phyloP scores from a whole-genome alignment of 2,888 invertebrate species.

The Cephus rjabovi region DNA sequence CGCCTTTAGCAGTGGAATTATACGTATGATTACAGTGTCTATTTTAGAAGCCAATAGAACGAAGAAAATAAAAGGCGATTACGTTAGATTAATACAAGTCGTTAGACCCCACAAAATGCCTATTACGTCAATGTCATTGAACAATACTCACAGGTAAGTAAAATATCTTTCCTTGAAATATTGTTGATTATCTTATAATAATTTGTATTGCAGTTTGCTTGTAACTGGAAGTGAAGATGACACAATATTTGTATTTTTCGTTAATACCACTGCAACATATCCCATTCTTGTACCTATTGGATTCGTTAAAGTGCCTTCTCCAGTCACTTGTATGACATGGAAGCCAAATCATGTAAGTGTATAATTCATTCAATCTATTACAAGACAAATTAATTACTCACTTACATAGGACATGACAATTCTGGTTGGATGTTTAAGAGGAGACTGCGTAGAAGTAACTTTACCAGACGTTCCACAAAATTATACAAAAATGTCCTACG shows the following conservation, averaged over 20 bases:
- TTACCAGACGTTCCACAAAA: slow-evolving; percentile 65
- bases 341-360: slow-evolving; percentile 69
- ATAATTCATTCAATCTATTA: not conserved
- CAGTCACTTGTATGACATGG: slow-evolving; percentile 78
- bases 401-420: slow-evolving; percentile 61
- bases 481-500: slow-evolving; percentile 68
- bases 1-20: slow-evolving; percentile 79
- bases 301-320: slow-evolving; percentile 74
- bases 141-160: slow-evolving; percentile 61
- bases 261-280: slow-evolving; percentile 59
- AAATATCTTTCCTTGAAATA: slow-evolving; percentile 2
- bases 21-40: slow-evolving; percentile 69
- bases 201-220: slow-evolving; percentile 68
- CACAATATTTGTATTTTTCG: slow-evolving; percentile 76
- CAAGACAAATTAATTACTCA: not conserved
- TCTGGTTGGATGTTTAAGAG: slow-evolving; percentile 70
- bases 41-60: slow-evolving; percentile 25
- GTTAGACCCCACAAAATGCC: slow-evolving; percentile 76
- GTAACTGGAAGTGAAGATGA: slow-evolving; percentile 77
- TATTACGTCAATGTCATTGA: slow-evolving; percentile 74
- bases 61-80: slow-evolving; percentile 29
- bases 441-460: slow-evolving; percentile 70
- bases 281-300: slow-evolving; percentile 75
- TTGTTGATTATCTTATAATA: slow-evolving; percentile 9
- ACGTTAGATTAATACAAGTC: slow-evolving; percentile 52